Percentiles rank a stretch among this genome's conserved stretches.
Conservation (phyloP, 2,797 vertebrate genomes). For the Sebastes nivosus region DNA sequence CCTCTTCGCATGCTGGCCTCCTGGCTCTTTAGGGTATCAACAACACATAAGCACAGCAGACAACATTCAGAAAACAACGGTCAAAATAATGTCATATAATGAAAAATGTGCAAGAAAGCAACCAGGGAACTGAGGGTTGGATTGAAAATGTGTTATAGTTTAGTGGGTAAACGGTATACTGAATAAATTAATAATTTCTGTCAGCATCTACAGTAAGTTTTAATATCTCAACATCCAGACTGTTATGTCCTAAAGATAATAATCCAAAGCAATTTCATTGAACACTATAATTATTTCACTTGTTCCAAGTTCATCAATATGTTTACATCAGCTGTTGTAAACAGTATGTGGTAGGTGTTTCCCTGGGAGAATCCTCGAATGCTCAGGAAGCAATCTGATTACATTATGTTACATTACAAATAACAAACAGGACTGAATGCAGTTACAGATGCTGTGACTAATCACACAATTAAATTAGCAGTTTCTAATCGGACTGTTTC, state of each 20-base stretch:
- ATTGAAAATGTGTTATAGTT: neutral
- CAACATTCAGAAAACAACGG: neutral
- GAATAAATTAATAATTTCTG: neutral
- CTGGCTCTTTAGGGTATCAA: slow-evolving; percentile 94
- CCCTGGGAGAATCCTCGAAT: too few species aligned
- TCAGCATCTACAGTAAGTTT: neutral
- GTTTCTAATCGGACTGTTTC: neutral
- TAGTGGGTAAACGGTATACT: neutral
- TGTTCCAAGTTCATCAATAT: neutral
- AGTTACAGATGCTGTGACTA: neutral
- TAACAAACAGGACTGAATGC: neutral
- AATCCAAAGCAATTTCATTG: neutral
- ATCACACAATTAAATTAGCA: neutral
- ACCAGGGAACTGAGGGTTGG: neutral
- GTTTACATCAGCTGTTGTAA: neutral
- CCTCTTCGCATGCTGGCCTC: slow-evolving; percentile 97
- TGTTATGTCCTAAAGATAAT: too few species aligned
- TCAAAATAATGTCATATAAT: neutral
- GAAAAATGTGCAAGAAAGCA: neutral
- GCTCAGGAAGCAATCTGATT: neutral
- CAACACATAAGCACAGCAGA: neutral
- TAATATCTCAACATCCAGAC: neutral
- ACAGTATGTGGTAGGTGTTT: neutral
- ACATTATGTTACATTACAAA: neutral
- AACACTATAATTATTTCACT: neutral